Conservation (phyloP, 2,797 vertebrate species). For the Melanitta fusca region DNA sequence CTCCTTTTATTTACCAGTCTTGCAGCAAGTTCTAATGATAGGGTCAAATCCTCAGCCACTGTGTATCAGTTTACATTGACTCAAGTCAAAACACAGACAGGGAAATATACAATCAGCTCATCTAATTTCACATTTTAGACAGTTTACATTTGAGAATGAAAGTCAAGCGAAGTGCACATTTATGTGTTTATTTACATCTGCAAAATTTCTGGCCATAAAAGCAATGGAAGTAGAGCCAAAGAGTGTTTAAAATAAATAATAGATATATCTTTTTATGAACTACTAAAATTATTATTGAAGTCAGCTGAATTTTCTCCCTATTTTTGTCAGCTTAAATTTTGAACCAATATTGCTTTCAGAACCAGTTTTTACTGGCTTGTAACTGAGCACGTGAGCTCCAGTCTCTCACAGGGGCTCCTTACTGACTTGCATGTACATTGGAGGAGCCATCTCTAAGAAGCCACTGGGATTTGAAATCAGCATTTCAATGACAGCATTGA, state of each 20-base stretch:
- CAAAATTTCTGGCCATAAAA: not conserved
- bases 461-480: not conserved
- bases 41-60: not conserved
- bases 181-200: not conserved
- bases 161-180: not conserved
- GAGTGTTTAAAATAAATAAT: not conserved
- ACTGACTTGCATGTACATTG: accelerated
- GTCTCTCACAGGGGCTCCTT: not conserved
- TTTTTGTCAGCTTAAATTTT: not conserved
- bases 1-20: not conserved
- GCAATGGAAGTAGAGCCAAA: not conserved
- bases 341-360: not conserved
- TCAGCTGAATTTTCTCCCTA: not conserved
- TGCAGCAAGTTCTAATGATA: not conserved
- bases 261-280: not conserved
- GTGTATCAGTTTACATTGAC: not conserved
- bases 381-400: not conserved
- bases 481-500: not conserved
- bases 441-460: not conserved
- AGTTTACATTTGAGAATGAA: not conserved
- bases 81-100: not conserved
- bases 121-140: not conserved
- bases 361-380: not conserved
- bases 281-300: not conserved
- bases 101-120: not conserved